These are phyloP conservation scores for Morphnarchus princeps DNA, from an alignment of 2,113 vertebrate genomes.

Conservation along the genomic window DNA sequence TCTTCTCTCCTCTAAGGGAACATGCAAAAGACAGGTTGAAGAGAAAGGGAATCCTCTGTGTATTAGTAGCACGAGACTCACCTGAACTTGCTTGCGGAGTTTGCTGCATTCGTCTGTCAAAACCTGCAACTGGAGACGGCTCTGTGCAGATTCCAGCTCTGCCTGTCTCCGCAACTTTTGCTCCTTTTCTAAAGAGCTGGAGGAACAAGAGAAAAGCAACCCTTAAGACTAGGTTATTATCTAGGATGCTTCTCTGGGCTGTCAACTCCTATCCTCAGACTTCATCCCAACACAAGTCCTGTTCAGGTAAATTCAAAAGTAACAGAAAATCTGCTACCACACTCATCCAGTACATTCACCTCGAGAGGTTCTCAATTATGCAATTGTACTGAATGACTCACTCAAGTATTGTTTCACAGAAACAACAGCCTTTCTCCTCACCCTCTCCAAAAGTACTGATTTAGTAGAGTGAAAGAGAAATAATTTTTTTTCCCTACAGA, in stretches of 20 bases:
- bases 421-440: neutral
- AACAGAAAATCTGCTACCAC: neutral
- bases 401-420: neutral
- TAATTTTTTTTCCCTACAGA: neutral
- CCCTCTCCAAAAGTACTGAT: neutral
- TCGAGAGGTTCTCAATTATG: neutral
- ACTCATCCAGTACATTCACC: neutral
- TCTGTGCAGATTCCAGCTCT: conserved; percentile 91
- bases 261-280: neutral
- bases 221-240: neutral
- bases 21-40: neutral
- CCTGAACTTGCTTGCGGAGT: conserved; percentile 85
- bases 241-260: neutral
- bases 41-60: neutral
- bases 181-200: conserved; percentile 85
- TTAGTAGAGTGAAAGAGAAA: neutral
- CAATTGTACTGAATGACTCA: neutral
- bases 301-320: neutral
- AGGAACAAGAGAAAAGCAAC: neutral
- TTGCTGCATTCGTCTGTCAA: conserved; percentile 84
- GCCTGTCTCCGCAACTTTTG: conserved; percentile 82
- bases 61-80: conserved; percentile 2
- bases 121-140: conserved; percentile 87
- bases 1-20: neutral
- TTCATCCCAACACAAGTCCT: neutral